These are phyloP conservation scores for Melangyna quadrimaculata DNA, from an alignment of 2,888 invertebrate species.

Conservation along the genomic window DNA sequence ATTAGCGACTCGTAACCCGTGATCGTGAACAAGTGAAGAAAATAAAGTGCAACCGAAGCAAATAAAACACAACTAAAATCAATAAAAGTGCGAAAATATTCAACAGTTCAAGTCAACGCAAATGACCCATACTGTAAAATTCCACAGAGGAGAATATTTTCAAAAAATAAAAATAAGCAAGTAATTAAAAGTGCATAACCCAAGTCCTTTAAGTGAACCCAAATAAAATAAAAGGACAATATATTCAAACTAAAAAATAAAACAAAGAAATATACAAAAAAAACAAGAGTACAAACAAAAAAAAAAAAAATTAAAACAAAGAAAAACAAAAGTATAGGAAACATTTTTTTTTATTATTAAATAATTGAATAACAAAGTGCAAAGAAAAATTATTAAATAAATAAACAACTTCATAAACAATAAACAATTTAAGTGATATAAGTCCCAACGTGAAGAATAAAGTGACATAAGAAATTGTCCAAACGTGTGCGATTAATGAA, in stretches of 20 bases:
- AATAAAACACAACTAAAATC: neutral
- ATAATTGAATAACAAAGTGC: neutral
- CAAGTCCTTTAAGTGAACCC: neutral
- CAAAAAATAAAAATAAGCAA: neutral
- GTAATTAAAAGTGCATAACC: neutral
- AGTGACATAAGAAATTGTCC: neutral
- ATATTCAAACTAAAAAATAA: neutral
- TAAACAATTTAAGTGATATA: neutral
- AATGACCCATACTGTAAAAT: conserved; percentile 8
- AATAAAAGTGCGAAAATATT: conserved; percentile 7
- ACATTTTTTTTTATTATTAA: neutral
- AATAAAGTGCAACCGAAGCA: neutral
- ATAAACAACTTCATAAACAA: neutral
- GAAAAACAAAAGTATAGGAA: neutral
- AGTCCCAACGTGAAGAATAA: neutral
- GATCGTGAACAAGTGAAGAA: neutral
- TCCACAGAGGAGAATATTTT: conserved; percentile 1
- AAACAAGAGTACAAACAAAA: neutral
- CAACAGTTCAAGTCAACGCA: conserved; percentile 13
- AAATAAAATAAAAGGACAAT: neutral
- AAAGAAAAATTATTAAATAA: neutral
- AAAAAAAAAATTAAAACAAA: neutral
- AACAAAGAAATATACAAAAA: neutral
- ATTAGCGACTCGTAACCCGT: too few relatives aligned
- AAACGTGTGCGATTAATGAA: neutral